Evolutionary conservation across 2,797 vertebrate species (phyloP), one percentile per base, ranked within the genome.

Genomic region (Acropternis orthonyx): DNA sequence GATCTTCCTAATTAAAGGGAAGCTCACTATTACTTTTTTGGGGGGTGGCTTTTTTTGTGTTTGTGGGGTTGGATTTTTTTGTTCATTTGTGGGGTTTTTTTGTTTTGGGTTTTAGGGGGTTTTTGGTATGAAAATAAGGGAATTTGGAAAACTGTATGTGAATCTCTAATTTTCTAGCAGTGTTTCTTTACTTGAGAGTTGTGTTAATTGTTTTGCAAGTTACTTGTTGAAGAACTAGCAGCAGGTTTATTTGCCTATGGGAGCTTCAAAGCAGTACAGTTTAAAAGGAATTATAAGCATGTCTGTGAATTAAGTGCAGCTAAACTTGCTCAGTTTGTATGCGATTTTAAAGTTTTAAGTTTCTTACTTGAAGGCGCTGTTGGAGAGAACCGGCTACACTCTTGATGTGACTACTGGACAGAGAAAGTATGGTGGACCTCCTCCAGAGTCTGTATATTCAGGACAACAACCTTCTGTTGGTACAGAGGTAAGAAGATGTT

Each of bases 391-490:
- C 12, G 96, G 98, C 94, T 99, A 99, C 97, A 99, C 99, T 37
- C 99, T 99, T 32, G 99, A 99, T 88, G 99, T 99, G 52, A 99
- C 99, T 72, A 99, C 99, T 56, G 99, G 99, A 85, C 99, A 99
- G 97, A 97, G 99, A 56, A 99, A 99, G 90, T 99, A 99, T 41
- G 99, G 99, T 30, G 99, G 99, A 34, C 99, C 99, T 36, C 99
- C 99, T 18, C 99, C 99, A 55, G 99, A 99, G 95, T 97, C 98
- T 5, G 97, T 99, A 73, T 99, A 99, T 98, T 98, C 98, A 10
- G 99, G 99, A 39, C 93, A 98, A 11, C 99, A 99, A 51, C 99
- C 99, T 94, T 98, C 98, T 67, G 97, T 99, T 77, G 99, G 99
- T 91, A 99, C 99, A 96, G 99, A 99, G 99, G 99, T 99, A 98